Percentiles rank a stretch among this genome's conserved stretches.
Evolutionary conservation across 2,797 vertebrate species (phyloP).

Genomic region (Chelon labrosus): DNA sequence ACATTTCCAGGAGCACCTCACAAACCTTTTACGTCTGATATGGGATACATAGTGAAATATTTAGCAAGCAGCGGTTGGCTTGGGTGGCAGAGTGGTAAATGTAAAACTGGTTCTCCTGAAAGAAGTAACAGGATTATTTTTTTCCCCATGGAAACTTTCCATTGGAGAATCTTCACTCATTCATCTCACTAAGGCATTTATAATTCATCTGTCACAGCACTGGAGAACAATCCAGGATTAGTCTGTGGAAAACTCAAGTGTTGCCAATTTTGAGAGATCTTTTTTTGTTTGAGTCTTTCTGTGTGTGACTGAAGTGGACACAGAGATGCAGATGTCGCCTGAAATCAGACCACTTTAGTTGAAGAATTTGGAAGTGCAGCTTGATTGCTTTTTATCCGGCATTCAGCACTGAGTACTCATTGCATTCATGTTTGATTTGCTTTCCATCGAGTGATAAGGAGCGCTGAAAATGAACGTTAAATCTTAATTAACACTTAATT

Average conservation of each 20-base stretch:
- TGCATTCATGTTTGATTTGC: slow-evolving; percentile 47
- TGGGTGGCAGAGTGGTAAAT: slow-evolving; percentile 45
- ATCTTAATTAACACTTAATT: too few species aligned
- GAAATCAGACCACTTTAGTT: slow-evolving; percentile 32
- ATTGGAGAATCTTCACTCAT: slow-evolving; percentile 14
- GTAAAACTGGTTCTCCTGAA: slow-evolving; percentile 39
- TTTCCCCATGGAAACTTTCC: slow-evolving; percentile 26
- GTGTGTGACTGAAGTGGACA: slow-evolving; percentile 9
- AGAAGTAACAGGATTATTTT: slow-evolving; percentile 8
- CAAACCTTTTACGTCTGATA: slow-evolving; percentile 65
- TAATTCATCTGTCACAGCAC: slow-evolving; percentile 13
- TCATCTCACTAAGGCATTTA: slow-evolving; percentile 26
- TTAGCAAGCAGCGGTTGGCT: slow-evolving; percentile 57
- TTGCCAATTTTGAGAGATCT: slow-evolving; percentile 20
- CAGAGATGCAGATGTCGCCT: slow-evolving; percentile 32
- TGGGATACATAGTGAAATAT: slow-evolving; percentile 73
- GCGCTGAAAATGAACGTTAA: neutral
- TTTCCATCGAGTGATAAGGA: slow-evolving; percentile 34
- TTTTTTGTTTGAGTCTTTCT: neutral
- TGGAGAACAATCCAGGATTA: slow-evolving; percentile 20
- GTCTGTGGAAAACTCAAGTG: slow-evolving; percentile 33
- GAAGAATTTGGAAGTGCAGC: slow-evolving; percentile 26
- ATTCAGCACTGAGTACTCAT: slow-evolving; percentile 26
- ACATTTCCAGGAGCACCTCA: slow-evolving; percentile 54
- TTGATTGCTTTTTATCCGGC: slow-evolving; percentile 27